Base-by-base conservation (phyloP, 2,797 vertebrate genomes). In the Tenualosa ilisha region DNA sequence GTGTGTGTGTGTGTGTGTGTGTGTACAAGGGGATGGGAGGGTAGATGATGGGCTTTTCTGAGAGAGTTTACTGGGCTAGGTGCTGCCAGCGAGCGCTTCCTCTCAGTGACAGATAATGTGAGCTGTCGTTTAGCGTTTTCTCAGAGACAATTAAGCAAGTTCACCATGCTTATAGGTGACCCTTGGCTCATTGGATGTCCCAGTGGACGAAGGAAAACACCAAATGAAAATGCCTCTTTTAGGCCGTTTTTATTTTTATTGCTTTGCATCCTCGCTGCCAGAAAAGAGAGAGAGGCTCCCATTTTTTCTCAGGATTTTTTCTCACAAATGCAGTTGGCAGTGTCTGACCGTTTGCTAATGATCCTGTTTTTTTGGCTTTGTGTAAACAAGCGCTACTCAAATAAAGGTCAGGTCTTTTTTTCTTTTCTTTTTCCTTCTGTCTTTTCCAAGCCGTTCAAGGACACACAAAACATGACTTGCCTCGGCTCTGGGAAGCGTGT, bases 271-370 rank as follows among this genome's bases (percentile, higher is more conserved):
- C 6, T 6, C 37, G 13, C 68, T 75, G 68, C 68, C 68, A 75
- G 17, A 75, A 75, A 40, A 75, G 1, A 31, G 68, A 75, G 1
- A 31, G 68, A 75, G 68, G 31, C 68, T 40, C 13, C 31, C 31
- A 75, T 75, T 75, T 75, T 68, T 75, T 75, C 68, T 75, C 68
- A 75, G 40, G 68, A 75, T 12, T 37, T 75, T 75, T 75, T 75
- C 68, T 75, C 68, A 75, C 68, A 75, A 75, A 75, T 40, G 68
- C 31, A 43, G 68, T 37, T 75, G 68, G 68, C 68, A 75, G 31
- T 75, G 68, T 31, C 31, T 75, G 24, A 75, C 68, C 13, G 13
- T 75, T 75, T 75, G 37, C 68, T 75, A 75, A 75, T 75, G 68
- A 75, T 75, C 15, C 13, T 13, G 24, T 17, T 40, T 7, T 75